Percentiles rank a stretch among this genome's conserved stretches.
Conservation (phyloP, 2,888 invertebrate species). For the Campoletis raptor region DNA sequence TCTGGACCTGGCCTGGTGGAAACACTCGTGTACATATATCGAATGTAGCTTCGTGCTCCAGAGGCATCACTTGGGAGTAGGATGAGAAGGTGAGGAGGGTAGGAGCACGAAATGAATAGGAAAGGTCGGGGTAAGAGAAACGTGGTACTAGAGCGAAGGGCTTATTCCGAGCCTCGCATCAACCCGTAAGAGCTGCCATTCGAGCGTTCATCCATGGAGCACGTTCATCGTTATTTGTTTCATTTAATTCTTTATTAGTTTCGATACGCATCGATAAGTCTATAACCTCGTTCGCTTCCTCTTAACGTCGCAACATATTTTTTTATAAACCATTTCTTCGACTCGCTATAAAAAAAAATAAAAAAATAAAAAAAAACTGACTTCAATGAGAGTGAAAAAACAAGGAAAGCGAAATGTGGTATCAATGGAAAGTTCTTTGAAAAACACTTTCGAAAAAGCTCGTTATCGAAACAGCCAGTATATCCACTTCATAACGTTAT, state of each 20-base stretch:
- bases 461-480: not conserved
- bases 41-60: conserved; percentile 28
- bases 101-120: conserved; percentile 22
- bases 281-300: conserved; percentile 19
- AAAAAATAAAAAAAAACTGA: not conserved
- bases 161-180: conserved; percentile 59
- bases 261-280: conserved; percentile 62
- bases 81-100: conserved; percentile 41
- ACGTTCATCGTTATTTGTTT: conserved; percentile 72
- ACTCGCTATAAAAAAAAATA: not conserved
- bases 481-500: not conserved
- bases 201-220: conserved; percentile 57
- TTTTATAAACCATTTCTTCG: conserved; percentile 3
- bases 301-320: conserved; percentile 8
- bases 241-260: conserved; percentile 72
- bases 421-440: not conserved
- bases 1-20: conserved; percentile 39
- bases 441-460: not conserved
- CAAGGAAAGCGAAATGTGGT: not conserved
- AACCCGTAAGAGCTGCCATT: conserved; percentile 67
- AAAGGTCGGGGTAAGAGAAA: conserved; percentile 13
- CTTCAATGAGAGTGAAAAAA: not conserved
- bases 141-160: conserved; percentile 40
- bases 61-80: conserved; percentile 26
- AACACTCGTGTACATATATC: conserved; percentile 21